These are phyloP conservation scores for Natrix natrix DNA, from an alignment of 2,797 vertebrate genomes.

Conservation along the genomic window DNA sequence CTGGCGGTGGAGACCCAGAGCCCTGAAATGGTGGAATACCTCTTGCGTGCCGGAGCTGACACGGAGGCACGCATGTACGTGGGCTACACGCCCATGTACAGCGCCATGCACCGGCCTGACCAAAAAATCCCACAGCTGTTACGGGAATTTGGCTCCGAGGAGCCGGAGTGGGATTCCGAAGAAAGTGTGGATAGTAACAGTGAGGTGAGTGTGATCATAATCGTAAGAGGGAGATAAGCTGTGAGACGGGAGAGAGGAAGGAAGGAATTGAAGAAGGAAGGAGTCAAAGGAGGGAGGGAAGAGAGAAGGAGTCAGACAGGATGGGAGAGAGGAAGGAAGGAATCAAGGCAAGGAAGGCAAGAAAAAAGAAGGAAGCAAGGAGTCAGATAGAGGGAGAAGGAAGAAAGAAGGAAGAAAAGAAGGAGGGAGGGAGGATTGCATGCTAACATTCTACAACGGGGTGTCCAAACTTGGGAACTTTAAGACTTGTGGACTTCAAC, in stretches of 20 bases:
- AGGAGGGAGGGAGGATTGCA: not conserved
- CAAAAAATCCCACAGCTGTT: conserved; percentile 66
- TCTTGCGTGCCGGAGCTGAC: conserved; percentile 65
- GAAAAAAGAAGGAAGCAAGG: too few species aligned
- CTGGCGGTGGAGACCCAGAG: conserved; percentile 75
- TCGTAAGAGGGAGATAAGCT: rapidly evolving
- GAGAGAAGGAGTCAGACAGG: too few species aligned
- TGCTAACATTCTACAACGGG: too few species aligned
- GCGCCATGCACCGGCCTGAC: conserved; percentile 71
- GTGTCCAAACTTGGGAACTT: too few species aligned
- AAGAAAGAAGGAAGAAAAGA: too few species aligned
- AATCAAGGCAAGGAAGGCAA: too few species aligned
- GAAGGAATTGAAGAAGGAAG: too few species aligned
- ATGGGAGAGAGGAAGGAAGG: too few species aligned
- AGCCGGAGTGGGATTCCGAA: conserved; percentile 58
- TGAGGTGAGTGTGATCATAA: conserved; percentile 16
- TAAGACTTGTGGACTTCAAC: too few species aligned
- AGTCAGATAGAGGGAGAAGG: too few species aligned
- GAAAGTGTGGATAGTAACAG: conserved; percentile 60
- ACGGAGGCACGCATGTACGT: conserved; percentile 70
- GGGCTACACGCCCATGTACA: conserved; percentile 74
- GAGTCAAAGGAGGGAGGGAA: too few species aligned
- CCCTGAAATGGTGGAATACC: conserved; percentile 59
- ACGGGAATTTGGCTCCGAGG: conserved; percentile 66
- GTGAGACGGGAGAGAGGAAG: not conserved